phyloP scores from a whole-genome alignment of 92 coral and sea anemone genomes.

The Diadumene lineata region DNA sequence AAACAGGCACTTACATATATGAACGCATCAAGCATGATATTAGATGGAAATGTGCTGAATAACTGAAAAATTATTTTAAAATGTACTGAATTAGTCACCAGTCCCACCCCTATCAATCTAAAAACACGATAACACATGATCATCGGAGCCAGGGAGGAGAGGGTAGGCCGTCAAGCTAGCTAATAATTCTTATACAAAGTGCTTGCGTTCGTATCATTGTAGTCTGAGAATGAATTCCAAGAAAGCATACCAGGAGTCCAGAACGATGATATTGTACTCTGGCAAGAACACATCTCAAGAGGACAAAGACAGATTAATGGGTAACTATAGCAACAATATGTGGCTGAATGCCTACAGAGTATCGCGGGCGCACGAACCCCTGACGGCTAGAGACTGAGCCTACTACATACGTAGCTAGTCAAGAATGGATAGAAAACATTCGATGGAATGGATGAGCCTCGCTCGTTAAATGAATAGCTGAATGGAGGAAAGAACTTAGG shows the following conservation, averaged over 20 bases:
- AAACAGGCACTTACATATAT: no score
- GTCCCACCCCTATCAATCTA: no score
- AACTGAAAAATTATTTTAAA: no score
- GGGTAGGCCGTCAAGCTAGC: not conserved
- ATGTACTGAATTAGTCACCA: no score
- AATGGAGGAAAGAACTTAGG: no score
- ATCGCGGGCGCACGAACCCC: not conserved
- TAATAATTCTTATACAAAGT: not conserved
- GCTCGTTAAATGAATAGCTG: no score
- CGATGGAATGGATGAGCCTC: not conserved
- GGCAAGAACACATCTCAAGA: constrained; percentile 35
- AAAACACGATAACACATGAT: no score
- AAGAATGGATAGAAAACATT: not conserved
- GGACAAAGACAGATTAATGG: constrained; percentile 26
- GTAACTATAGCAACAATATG: constrained; percentile 17
- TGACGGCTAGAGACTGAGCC: no score
- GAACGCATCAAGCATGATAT: no score
- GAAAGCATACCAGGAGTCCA: constrained; percentile 28
- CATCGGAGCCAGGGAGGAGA: no score
- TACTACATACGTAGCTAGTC: not conserved
- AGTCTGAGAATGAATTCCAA: constrained; percentile 4
- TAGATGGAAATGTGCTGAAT: no score
- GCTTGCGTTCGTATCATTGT: not conserved
- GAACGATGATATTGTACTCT: constrained; percentile 36
- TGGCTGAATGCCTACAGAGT: not conserved